Evolutionary conservation across 2,113 vertebrate genomes (phyloP), one percentile per base, ranked within the genome.

Genomic region (Passer montanus): DNA sequence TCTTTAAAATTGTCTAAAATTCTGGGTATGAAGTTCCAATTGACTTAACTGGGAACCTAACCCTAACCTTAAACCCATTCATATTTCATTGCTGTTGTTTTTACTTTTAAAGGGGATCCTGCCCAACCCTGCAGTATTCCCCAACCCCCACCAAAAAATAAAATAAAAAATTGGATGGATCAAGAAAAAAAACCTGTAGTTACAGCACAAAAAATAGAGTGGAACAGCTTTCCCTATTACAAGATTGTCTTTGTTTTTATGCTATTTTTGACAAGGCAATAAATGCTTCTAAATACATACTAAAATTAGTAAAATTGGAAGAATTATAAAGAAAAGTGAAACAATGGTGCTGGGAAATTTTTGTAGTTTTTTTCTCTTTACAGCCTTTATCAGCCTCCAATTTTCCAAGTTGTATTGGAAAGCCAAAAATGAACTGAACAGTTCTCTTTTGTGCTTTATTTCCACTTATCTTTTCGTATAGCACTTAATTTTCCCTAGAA

Each of bases 81-180:
- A 26, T 90, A 30, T 28, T 73, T 84, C 19, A 50, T 59, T 58
- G 9, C 6, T 79, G 13, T 33, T 58, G 6, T 19, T 94, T 47
- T 56, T 62, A 26, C 24, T 7, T 44, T 85, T 73, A 76, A 69
- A 84, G 46, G 7, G 2, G 12, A 46, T 24, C 2, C 3, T 30
- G 41, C 4, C 4, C 41, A 39, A 16, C 0, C 3, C 2, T 4
- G 14, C 20, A 19, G 23, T 13, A 9, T 1, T 2, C 4, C 14
- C 13, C 1, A 31, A 15, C 2, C 10, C 11, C 22, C 59, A 46
- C 5, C 27, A 49, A 26, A n/a, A 58, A 58, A 24, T 1, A 30
- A 66, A 35, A 52, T 44, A 26, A 63, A 24, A 41, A 9, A 14
- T 24, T 15, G 1, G 27, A 35, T 13, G 18, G 39, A 39, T 9